Conservation (phyloP, 2,888 invertebrate species). For the Seladonia tumulorum region DNA sequence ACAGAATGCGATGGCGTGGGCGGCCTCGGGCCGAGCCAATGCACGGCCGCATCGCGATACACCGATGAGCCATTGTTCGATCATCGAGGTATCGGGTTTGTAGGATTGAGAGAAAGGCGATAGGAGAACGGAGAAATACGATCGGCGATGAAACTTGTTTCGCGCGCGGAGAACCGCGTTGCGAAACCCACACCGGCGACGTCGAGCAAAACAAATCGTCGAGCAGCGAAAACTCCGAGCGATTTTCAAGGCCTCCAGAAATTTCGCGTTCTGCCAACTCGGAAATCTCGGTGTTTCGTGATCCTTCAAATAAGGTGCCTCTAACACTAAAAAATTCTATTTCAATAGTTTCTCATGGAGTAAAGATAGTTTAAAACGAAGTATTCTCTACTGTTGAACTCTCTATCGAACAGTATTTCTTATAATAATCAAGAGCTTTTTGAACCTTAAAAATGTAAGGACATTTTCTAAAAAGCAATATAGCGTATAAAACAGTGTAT, state of each 20-base stretch:
- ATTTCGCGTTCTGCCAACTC: not conserved
- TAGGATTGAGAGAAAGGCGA: conserved; percentile 14
- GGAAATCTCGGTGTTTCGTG: not conserved
- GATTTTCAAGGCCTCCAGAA: not conserved
- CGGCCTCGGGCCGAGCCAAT: conserved; percentile 4
- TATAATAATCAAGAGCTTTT: too few species aligned
- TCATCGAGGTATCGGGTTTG: conserved; percentile 14
- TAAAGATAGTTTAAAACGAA: too few species aligned
- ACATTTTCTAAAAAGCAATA: too few species aligned
- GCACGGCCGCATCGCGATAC: conserved; percentile 11
- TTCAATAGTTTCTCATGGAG: too few species aligned
- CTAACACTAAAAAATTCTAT: too few species aligned
- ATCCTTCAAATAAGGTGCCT: too few species aligned
- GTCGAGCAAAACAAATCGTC: not conserved
- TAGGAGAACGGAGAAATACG: conserved; percentile 1
- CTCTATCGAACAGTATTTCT: too few species aligned
- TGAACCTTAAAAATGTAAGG: too few species aligned
- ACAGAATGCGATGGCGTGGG: conserved; percentile 6
- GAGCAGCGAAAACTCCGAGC: not conserved
- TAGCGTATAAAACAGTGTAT: too few species aligned
- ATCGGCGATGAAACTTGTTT: conserved; percentile 11
- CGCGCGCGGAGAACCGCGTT: not conserved
- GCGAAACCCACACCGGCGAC: not conserved
- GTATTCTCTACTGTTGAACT: too few species aligned
- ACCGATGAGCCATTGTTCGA: conserved; percentile 15